These are phyloP conservation scores for Leptinotarsa juncta DNA, from an alignment of 2,888 invertebrate species.

Conservation along the genomic window DNA sequence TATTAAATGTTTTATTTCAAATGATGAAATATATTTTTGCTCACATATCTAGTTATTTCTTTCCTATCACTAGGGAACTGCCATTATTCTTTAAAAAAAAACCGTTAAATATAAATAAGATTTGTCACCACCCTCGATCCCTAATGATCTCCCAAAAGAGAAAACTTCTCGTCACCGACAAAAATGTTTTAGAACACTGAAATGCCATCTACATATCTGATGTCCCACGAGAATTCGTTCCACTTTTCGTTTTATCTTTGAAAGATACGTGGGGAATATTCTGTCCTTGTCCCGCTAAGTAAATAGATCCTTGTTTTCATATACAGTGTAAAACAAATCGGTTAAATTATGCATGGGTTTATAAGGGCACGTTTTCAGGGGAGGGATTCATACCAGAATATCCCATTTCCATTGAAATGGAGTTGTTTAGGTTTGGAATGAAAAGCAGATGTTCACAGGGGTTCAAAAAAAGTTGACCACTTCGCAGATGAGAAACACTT, in stretches of 20 bases:
- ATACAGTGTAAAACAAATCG: conserved; percentile 37
- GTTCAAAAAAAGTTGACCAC: not conserved
- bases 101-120: not conserved
- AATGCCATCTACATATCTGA: conserved; percentile 65
- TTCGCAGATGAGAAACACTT: no score
- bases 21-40: no score
- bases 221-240: conserved; percentile 59
- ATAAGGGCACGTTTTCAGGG: conserved; percentile 25
- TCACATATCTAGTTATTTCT: no score
- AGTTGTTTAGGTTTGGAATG: conserved; percentile 24
- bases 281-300: conserved; percentile 29
- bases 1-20: no score
- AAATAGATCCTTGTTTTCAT: conserved; percentile 43
- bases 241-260: conserved; percentile 40
- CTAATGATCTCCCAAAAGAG: conserved; percentile 4
- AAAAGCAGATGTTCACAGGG: not conserved
- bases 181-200: conserved; percentile 55
- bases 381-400: conserved; percentile 20
- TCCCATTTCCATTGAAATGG: conserved; percentile 30
- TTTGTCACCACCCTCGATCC: not conserved
- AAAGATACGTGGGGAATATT: conserved; percentile 26
- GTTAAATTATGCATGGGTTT: conserved; percentile 40
- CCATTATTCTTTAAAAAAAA: not conserved
- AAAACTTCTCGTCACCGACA: not conserved
- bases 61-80: no score